Base-by-base conservation (phyloP, 2,113 vertebrate species). In the Siniperca chuatsi region DNA sequence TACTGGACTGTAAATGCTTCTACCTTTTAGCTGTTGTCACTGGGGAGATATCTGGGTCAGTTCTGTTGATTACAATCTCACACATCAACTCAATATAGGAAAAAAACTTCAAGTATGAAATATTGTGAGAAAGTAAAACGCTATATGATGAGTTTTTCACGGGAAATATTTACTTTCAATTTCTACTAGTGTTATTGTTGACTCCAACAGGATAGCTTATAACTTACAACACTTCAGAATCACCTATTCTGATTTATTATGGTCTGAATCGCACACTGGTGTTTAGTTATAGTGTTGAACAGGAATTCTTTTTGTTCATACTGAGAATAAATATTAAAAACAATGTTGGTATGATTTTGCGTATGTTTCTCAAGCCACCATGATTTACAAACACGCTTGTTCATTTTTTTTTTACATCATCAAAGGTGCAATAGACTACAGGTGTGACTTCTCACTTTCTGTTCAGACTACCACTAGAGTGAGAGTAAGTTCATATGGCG, bases 41-140 rank as follows among this genome's bases (percentile, higher is more conserved):
- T 1, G 9, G n/a, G 40, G 20, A 66, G 68, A 75, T 77, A 78
- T 85, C 20, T 46, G 54, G 79, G 71, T 86, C 72, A 74, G n/a
- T 37, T 67, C 25, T 52, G 70, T n/a, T 66, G 69, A 84, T 79
- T 55, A 7, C 15, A 66, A 66, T 75, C 42, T 84, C 12, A 81
- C 16, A 42, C n/a, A 33, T 37, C 73, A 35, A 68, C 42, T 80
- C 37, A 62, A 50, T 68, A 46, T 33, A 37, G 29, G 35, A 67
- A 21, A 35, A 44, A 62, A 55, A 23, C 6, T 42, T 23, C 4
- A 75, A 73, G 48, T n/a, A 10, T 52, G 18, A 64, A 44, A 67
- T 21, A 48, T 52, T 75, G 42, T 46, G n/a, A 57, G 42, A n/a
- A 29, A 69, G 35, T 4, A 40, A 48, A 46, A 11, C 1, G 0